phyloP scores from a whole-genome alignment of 1,140 invertebrate genomes.

The Calosoma granatense region DNA sequence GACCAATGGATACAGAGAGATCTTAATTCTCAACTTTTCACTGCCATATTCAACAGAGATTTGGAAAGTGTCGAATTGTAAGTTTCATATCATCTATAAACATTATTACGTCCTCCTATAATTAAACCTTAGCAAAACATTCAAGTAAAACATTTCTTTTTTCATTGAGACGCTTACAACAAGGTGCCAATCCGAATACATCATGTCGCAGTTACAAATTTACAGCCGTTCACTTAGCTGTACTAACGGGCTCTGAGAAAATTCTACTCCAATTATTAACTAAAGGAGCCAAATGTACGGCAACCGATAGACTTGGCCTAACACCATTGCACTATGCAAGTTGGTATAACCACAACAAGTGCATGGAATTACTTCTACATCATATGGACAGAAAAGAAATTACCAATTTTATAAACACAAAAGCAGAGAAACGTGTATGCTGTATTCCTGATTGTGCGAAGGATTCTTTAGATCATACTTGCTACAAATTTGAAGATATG shows the following conservation, averaged over 20 bases:
- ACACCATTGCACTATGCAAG: constrained; percentile 61
- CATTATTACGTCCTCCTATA: no score
- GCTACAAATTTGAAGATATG: neutral
- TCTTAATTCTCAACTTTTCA: neutral
- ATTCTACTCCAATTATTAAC: constrained; percentile 33
- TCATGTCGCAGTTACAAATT: constrained; percentile 35
- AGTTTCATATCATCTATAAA: neutral
- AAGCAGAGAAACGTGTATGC: constrained; percentile 34
- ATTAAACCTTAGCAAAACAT: no score
- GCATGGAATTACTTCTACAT: constrained; percentile 49
- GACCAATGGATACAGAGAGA: neutral
- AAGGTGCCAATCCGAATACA: constrained; percentile 37
- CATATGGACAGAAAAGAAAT: neutral
- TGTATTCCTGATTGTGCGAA: neutral
- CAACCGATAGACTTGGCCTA: constrained; percentile 35
- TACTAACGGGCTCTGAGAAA: constrained; percentile 30
- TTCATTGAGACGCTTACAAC: neutral
- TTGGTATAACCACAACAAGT: constrained; percentile 48
- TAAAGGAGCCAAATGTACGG: constrained; percentile 30
- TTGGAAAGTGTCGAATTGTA: neutral
- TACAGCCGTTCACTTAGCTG: constrained; percentile 36
- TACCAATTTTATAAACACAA: neutral
- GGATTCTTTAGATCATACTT: neutral
- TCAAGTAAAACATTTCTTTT: no score
- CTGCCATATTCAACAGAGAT: neutral